These are phyloP conservation scores for Protosalanx chinensis DNA, from an alignment of 2,797 vertebrate genomes.

Conservation along the genomic window DNA sequence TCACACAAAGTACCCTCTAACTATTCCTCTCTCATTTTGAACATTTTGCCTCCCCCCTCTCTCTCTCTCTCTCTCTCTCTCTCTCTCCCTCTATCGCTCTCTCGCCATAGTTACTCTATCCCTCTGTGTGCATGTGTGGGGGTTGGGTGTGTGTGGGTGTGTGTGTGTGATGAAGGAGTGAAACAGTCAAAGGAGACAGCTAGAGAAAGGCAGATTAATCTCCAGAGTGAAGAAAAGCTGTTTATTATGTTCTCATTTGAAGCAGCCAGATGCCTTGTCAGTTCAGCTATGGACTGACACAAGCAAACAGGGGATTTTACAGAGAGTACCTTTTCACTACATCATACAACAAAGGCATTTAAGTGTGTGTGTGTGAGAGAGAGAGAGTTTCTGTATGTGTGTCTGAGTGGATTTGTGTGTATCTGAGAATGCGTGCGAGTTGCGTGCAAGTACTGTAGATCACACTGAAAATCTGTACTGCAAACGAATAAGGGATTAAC, in stretches of 20 bases:
- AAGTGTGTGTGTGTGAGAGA: neutral
- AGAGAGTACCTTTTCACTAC: conserved; percentile 34
- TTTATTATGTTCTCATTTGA: conserved; percentile 66
- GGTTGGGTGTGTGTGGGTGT: conserved; percentile 5
- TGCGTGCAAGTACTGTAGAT: neutral
- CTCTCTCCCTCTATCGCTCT: neutral
- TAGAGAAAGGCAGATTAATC: conserved; percentile 53
- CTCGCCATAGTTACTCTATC: neutral
- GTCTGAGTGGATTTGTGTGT: neutral
- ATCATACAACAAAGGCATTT: conserved; percentile 28
- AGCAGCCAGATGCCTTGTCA: conserved; percentile 52
- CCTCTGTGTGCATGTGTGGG: neutral
- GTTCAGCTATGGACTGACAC: conserved; percentile 36
- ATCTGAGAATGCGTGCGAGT: conserved; percentile 2
- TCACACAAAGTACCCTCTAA: conserved; percentile 26
- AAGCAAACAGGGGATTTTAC: conserved; percentile 36
- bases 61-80: neutral
- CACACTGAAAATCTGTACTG: neutral
- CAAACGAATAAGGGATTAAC: neutral
- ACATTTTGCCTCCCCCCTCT: neutral
- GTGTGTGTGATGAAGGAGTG: conserved; percentile 38
- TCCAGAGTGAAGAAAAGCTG: conserved; percentile 46
- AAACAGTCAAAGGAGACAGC: conserved; percentile 50
- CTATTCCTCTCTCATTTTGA: neutral
- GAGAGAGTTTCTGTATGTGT: conserved; percentile 8